Evolutionary conservation across 2,113 vertebrate species (phyloP).

Genomic region (Nibea albiflora): DNA sequence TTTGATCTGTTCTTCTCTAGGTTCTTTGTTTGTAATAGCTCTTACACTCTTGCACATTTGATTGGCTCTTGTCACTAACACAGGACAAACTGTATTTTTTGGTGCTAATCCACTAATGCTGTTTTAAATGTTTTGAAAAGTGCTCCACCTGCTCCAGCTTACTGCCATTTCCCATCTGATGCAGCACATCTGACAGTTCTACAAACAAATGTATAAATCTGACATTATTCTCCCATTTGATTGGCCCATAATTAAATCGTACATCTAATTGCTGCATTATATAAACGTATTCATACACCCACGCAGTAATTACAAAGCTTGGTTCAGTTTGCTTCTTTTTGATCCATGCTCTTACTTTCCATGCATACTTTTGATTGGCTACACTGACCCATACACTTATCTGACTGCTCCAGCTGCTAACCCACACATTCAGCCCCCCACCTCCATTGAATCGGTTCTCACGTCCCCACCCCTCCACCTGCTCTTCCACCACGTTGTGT

Average conservation of each 20-base stretch:
- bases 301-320: slow-evolving; percentile 1
- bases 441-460: slow-evolving; percentile 5
- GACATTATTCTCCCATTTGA: neutral
- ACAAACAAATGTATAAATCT: neutral
- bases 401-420: slow-evolving; percentile 24
- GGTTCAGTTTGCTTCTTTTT: slow-evolving; percentile 4
- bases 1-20: slow-evolving; percentile 27
- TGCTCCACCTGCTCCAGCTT: slow-evolving; percentile 10
- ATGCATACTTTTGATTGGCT: slow-evolving; percentile 12
- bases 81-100: neutral
- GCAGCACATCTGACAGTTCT: neutral
- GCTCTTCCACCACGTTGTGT: slow-evolving; percentile 39
- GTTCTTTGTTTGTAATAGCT: neutral
- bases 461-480: slow-evolving; percentile 16
- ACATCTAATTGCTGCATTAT: slow-evolving; percentile 1
- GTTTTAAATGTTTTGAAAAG: slow-evolving; percentile 15
- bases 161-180: slow-evolving; percentile 11
- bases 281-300: slow-evolving; percentile 4
- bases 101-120: slow-evolving; percentile 11
- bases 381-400: slow-evolving; percentile 4
- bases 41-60: neutral
- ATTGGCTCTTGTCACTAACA: neutral
- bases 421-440: neutral
- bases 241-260: neutral
- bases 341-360: neutral